These are phyloP conservation scores for Trichomycterus rosablanca DNA, from an alignment of 2,113 vertebrate species.

Conservation along the genomic window DNA sequence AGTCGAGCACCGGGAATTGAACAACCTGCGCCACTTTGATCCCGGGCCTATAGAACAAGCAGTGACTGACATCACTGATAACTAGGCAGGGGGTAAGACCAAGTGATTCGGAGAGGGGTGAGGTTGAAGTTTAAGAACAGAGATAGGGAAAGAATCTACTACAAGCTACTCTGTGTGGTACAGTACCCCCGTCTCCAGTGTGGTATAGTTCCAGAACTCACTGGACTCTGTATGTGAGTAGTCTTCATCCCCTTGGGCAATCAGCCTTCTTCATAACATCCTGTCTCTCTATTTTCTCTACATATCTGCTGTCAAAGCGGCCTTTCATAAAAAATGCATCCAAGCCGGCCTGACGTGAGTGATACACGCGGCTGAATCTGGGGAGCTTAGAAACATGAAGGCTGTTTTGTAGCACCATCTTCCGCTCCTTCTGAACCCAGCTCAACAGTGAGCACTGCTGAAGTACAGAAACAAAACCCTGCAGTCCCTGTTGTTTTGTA, in stretches of 20 bases:
- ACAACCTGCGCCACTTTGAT: slow-evolving; percentile 36
- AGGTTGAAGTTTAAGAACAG: background rate
- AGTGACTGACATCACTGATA: slow-evolving; percentile 10
- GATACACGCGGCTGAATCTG: slow-evolving; percentile 8
- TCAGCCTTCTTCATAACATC: slow-evolving; percentile 19
- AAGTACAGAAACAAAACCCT: background rate
- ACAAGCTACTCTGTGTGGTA: background rate
- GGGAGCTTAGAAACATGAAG: slow-evolving; percentile 1
- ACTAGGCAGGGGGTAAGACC: slow-evolving; percentile 19
- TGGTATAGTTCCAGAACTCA: slow-evolving; percentile 4
- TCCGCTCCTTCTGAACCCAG: background rate
- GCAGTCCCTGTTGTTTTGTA: background rate
- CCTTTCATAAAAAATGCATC: slow-evolving; percentile 38
- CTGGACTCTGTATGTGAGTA: slow-evolving; percentile 13
- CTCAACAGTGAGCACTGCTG: too few relatives aligned
- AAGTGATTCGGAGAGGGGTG: slow-evolving; percentile 6
- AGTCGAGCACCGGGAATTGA: slow-evolving; percentile 21
- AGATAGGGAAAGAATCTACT: background rate
- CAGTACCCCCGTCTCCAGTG: slow-evolving; percentile 9
- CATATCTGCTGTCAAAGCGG: slow-evolving; percentile 26
- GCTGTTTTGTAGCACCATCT: slow-evolving; percentile 12
- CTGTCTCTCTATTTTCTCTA: slow-evolving; percentile 12
- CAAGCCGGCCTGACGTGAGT: slow-evolving; percentile 7
- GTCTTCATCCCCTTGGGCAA: slow-evolving; percentile 23
- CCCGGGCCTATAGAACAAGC: slow-evolving; percentile 1